A percentile compares a stretch with the other conserved stretches of the same genome.
These are phyloP conservation scores for Rhinophrynus dorsalis DNA, from an alignment of 2,797 vertebrate species.

Conservation along the genomic window DNA sequence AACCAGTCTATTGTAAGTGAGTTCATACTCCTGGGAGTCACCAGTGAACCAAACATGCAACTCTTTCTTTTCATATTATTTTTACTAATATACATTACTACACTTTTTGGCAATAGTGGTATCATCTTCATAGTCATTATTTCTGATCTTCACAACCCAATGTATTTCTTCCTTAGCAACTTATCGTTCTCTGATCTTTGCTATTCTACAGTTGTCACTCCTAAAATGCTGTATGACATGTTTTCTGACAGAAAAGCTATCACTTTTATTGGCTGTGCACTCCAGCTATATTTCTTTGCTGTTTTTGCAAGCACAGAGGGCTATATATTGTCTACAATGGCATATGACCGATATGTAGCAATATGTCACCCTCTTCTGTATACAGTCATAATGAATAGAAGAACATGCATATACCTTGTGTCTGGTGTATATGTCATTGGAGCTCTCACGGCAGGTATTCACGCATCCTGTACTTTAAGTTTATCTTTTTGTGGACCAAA, in stretches of 20 bases:
- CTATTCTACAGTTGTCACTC: constrained; percentile 28
- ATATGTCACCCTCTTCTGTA: constrained; percentile 42
- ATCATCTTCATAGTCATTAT: constrained; percentile 7
- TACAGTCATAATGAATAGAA: constrained; percentile 32
- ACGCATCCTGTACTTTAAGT: constrained; percentile 14
- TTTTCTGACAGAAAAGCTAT: constrained; percentile 19
- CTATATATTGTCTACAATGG: constrained; percentile 35
- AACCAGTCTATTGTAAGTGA: constrained; percentile 20
- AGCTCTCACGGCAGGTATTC: constrained; percentile 5
- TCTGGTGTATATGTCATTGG: constrained; percentile 20
- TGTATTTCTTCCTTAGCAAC: constrained; percentile 40
- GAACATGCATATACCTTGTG: constrained; percentile 3
- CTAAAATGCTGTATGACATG: constrained; percentile 35
- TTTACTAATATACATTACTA: constrained; percentile 25
- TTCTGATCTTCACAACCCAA: constrained; percentile 25
- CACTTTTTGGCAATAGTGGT: neutral
- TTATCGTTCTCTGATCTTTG: constrained; percentile 36
- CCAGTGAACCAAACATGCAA: neutral
- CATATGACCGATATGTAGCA: constrained; percentile 44
- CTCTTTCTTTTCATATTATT: constrained; percentile 30
- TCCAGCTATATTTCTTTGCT: constrained; percentile 38
- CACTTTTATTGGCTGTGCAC: constrained; percentile 28
- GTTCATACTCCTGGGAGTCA: constrained; percentile 24
- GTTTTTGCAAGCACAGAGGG: constrained; percentile 31
- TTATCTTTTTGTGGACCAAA: constrained; percentile 47